These are phyloP conservation scores for Eilema griseolum DNA, from an alignment of 2,888 invertebrate species.

Conservation along the genomic window DNA sequence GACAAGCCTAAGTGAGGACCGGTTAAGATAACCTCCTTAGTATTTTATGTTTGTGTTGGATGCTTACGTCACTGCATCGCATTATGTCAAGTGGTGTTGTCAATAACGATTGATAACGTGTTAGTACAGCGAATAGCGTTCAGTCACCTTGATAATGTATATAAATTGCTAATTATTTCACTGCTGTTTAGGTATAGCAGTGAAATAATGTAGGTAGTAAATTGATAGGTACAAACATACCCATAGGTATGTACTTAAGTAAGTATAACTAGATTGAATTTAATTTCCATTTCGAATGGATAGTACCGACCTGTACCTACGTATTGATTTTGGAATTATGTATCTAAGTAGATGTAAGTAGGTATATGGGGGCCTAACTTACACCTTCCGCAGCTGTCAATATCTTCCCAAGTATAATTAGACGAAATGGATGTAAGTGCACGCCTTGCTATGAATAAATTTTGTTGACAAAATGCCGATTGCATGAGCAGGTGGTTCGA, in stretches of 20 bases:
- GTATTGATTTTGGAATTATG: slow-evolving; percentile 21
- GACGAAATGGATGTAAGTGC: slow-evolving; percentile 26
- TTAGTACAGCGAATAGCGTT: slow-evolving; percentile 39
- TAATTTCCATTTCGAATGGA: slow-evolving; percentile 23
- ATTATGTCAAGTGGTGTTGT: slow-evolving; percentile 46
- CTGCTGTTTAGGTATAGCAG: slow-evolving; percentile 21
- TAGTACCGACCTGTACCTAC: too few relatives aligned
- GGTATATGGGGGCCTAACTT: slow-evolving; percentile 24
- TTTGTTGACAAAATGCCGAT: slow-evolving; percentile 10
- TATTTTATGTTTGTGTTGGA: slow-evolving; percentile 29
- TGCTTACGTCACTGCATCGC: slow-evolving; percentile 43
- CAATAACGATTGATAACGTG: slow-evolving; percentile 47
- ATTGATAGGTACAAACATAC: slow-evolving; percentile 30
- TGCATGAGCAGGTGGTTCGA: slow-evolving; percentile 1
- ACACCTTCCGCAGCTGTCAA: slow-evolving; percentile 5
- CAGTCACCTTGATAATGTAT: slow-evolving; percentile 46
- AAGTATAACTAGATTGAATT: slow-evolving; percentile 14
- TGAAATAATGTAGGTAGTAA: slow-evolving; percentile 22
- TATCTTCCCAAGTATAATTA: slow-evolving; percentile 14
- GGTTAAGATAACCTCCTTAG: slow-evolving; percentile 44
- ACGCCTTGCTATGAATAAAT: slow-evolving; percentile 25
- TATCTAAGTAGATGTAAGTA: neutral
- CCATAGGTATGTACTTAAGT: slow-evolving; percentile 15
- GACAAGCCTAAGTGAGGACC: slow-evolving; percentile 27
- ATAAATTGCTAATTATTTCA: slow-evolving; percentile 30